A percentile compares a stretch with the other conserved stretches of the same genome.
Conservation (phyloP, 2,888 invertebrate genomes). For the Parnassius apollo region DNA sequence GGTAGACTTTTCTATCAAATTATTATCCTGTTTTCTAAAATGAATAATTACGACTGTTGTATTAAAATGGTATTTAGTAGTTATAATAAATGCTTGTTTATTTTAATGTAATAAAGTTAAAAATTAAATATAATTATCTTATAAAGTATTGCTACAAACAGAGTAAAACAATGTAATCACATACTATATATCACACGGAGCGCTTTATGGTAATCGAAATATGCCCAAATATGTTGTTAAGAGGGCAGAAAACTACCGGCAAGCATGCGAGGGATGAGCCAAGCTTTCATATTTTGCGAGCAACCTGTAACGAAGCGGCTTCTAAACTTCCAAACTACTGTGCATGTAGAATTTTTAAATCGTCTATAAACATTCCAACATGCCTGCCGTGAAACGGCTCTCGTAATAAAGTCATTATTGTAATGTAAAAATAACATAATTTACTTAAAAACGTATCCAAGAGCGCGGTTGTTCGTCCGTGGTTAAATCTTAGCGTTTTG, state of each 20-base stretch:
- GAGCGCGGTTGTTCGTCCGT: constrained; percentile 40
- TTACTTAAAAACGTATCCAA: constrained; percentile 48
- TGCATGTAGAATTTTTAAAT: constrained; percentile 70
- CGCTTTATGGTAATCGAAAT: constrained; percentile 81
- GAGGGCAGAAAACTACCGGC: constrained; percentile 75
- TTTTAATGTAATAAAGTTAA: background rate
- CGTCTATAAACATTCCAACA: constrained; percentile 65
- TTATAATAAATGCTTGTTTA: background rate
- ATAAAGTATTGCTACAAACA: constrained; percentile 23
- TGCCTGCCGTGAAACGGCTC: constrained; percentile 57
- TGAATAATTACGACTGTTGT: too few relatives aligned
- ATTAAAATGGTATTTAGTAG: too few relatives aligned
- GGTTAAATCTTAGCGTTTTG: constrained; percentile 45
- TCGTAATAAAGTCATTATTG: constrained; percentile 64
- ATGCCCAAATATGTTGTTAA: constrained; percentile 81
- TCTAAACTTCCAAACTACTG: constrained; percentile 61
- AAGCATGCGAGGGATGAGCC: constrained; percentile 78
- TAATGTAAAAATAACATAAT: constrained; percentile 53
- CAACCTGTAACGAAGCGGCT: constrained; percentile 65
- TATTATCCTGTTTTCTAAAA: too few relatives aligned
- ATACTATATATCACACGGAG: constrained; percentile 74
- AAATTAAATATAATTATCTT: constrained; percentile 8
- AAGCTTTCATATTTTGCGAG: constrained; percentile 74
- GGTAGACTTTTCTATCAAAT: too few relatives aligned
- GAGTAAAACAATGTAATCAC: constrained; percentile 62